Percentiles rank a stretch among this genome's conserved stretches.
Conservation (phyloP, 2,113 vertebrate genomes). For the Acanthochromis polyacanthus region DNA sequence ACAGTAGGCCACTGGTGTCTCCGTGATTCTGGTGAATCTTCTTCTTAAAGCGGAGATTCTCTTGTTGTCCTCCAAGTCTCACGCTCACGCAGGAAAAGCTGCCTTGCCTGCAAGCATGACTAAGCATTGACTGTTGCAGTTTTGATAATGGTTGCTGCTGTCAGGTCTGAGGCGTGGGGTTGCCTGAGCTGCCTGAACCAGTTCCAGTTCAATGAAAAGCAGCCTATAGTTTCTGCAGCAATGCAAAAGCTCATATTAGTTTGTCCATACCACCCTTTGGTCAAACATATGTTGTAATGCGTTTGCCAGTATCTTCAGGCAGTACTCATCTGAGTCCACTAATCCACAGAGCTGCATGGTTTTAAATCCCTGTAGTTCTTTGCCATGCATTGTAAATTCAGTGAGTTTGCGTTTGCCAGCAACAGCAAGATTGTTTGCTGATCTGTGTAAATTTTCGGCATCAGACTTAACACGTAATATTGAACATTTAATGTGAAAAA, state of each 20-base stretch:
- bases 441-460: neutral
- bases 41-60: conserved; percentile 33
- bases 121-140: conserved; percentile 41
- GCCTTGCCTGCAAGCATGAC: conserved; percentile 22
- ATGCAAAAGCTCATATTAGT: conserved; percentile 19
- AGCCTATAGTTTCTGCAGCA: conserved; percentile 13
- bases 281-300: conserved; percentile 54
- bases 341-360: conserved; percentile 23
- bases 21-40: conserved; percentile 21
- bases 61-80: conserved; percentile 10
- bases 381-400: conserved; percentile 3
- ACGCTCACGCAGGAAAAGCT: conserved; percentile 18
- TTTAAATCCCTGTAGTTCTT: conserved; percentile 12
- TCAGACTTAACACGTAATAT: neutral
- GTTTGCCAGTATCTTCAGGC: conserved; percentile 51
- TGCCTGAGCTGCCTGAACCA: conserved; percentile 15
- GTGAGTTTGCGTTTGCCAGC: neutral
- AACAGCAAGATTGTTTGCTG: neutral
- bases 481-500: neutral
- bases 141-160: conserved; percentile 12
- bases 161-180: neutral
- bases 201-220: neutral
- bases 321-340: conserved; percentile 35
- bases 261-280: conserved; percentile 32
- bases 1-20: conserved; percentile 39